Conservation (phyloP, 2,113 vertebrate genomes). For the Heterotilapia buettikoferi region DNA sequence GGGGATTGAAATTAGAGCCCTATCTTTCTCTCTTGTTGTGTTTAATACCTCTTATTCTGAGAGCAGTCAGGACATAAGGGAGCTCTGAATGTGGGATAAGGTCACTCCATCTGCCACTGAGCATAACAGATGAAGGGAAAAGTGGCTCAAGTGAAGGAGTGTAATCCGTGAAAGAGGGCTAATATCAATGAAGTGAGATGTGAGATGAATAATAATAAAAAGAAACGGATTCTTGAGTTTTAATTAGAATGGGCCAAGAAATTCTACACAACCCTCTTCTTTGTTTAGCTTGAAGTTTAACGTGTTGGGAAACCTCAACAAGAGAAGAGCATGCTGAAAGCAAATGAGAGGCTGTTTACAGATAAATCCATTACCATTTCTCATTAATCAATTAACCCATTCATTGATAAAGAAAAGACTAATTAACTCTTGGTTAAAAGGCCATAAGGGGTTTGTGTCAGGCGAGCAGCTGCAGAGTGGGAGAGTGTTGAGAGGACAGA, state of each 20-base stretch:
- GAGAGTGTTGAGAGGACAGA: neutral
- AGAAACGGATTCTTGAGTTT: conserved; percentile 6
- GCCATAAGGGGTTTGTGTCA: neutral
- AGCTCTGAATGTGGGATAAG: conserved; percentile 42
- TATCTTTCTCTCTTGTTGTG: conserved; percentile 53
- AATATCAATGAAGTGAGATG: neutral
- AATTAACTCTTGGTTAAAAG: conserved; percentile 59
- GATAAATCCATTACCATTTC: conserved; percentile 44
- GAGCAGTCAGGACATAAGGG: conserved; percentile 48
- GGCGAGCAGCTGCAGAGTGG: neutral
- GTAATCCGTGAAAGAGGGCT: neutral
- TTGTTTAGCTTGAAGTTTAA: conserved; percentile 17
- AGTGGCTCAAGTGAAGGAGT: conserved; percentile 36
- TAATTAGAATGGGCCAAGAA: conserved; percentile 67
- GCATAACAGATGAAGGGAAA: conserved; percentile 54
- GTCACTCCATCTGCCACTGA: conserved; percentile 46
- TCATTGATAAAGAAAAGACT: conserved; percentile 53
- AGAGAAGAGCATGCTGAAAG: conserved; percentile 25
- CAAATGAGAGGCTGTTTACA: conserved; percentile 55
- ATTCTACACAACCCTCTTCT: conserved; percentile 38
- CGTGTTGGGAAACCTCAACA: conserved; percentile 8
- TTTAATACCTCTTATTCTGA: conserved; percentile 69
- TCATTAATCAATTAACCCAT: conserved; percentile 64
- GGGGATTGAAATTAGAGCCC: conserved; percentile 54
- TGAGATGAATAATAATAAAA: neutral